Percentiles rank a stretch among this genome's conserved stretches.
phyloP scores from a whole-genome alignment of 1,140 invertebrate genomes.

The Ceratosolen solmsi region DNA sequence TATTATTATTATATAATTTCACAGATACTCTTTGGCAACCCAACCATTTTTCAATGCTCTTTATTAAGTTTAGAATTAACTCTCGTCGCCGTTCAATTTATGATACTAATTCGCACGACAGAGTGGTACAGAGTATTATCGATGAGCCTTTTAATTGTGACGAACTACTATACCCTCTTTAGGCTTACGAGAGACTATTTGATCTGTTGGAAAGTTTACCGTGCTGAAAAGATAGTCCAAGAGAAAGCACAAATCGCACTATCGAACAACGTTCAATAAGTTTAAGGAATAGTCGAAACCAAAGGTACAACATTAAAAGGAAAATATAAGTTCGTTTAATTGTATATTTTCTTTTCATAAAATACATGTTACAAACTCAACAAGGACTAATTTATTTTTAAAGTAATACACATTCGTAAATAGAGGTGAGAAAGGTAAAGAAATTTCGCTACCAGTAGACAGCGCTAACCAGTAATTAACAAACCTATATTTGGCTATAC shows the following conservation, averaged over 20 bases:
- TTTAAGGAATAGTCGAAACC: constrained; percentile 13
- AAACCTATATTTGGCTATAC: constrained; percentile 20
- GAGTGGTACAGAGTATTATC: constrained; percentile 95
- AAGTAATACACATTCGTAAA: constrained; percentile 9
- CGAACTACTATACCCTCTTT: constrained; percentile 93
- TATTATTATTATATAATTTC: constrained; percentile 58
- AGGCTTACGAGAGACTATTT: constrained; percentile 90
- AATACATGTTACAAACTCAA: constrained; percentile 49
- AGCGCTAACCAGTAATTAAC: too few relatives aligned
- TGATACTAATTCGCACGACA: constrained; percentile 82
- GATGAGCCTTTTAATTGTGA: constrained; percentile 86
- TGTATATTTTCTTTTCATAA: constrained; percentile 45
- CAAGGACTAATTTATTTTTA: constrained; percentile 30
- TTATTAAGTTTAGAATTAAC: constrained; percentile 83
- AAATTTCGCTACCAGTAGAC: constrained; percentile 31
- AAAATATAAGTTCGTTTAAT: constrained; percentile 50
- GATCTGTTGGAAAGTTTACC: constrained; percentile 87
- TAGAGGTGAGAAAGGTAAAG: too few relatives aligned
- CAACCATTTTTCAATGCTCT: constrained; percentile 84
- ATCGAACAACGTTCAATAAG: constrained; percentile 37
- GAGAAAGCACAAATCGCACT: constrained; percentile 64
- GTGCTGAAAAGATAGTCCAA: constrained; percentile 82
- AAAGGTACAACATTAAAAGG: constrained; percentile 41
- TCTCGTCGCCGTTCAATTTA: constrained; percentile 84
- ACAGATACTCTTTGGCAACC: constrained; percentile 90